Percentiles rank a stretch among this genome's conserved stretches.
Conservation (phyloP, 1,140 invertebrate genomes). For the Sinonovacula constricta region DNA sequence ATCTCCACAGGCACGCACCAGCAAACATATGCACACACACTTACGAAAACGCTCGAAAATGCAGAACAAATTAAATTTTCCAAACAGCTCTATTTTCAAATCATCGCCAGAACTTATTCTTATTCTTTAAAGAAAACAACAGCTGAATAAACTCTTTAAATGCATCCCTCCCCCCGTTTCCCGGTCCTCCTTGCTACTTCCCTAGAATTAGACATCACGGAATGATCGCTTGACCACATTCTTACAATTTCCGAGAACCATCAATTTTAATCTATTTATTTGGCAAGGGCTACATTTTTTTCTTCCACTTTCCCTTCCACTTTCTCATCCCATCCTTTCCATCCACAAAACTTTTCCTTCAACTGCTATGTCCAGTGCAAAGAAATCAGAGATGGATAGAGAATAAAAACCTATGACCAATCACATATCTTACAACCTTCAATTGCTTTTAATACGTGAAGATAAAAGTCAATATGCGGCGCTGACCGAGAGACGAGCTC, state of each 20-base stretch:
- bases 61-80: no score
- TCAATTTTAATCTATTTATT: conserved; percentile 47
- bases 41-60: no score
- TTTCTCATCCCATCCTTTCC: no score
- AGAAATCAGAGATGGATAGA: conserved; percentile 5
- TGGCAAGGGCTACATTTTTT: conserved; percentile 19
- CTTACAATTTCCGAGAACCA: conserved; percentile 34
- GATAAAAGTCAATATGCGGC: conserved; percentile 29
- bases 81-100: no score
- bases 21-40: no score
- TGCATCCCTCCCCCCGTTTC: conserved; percentile 6
- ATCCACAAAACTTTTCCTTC: no score
- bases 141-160: no score
- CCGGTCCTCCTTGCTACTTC: conserved; percentile 5
- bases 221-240: conserved; percentile 34
- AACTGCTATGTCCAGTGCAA: no score
- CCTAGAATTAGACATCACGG: conserved; percentile 39
- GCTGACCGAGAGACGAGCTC: conserved; percentile 18
- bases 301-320: background rate
- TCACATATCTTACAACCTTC: conserved; percentile 44
- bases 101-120: no score
- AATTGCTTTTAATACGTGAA: conserved; percentile 36
- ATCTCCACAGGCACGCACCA: no score
- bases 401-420: no score
- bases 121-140: no score